Base-by-base conservation (phyloP, 2,797 vertebrate species). In the Acanthurus leucopareius region DNA sequence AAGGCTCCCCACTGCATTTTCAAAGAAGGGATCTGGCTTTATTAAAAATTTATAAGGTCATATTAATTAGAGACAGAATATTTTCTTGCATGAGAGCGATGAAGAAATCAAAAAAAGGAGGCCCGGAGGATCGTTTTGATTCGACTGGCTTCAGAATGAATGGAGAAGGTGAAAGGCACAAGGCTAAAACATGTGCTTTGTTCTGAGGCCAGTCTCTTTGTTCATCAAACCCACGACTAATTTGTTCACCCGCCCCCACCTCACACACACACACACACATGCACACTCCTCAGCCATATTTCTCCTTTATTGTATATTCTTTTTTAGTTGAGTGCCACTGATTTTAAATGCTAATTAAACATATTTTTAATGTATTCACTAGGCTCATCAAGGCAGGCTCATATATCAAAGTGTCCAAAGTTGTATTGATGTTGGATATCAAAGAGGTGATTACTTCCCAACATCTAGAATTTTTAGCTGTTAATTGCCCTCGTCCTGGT, bases 281-380 rank as follows among this genome's bases (percentile, higher is more conserved):
- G 65, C 63, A 79, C 67, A 44, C 48, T 85, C 83, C 82, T 77
- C 75, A 61, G 91, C 88, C 79, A 90, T 93, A 93, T 93, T 93
- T 91, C 88, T 89, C 86, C 88, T 91, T 93, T 93, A 95, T 95
- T 94, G 92, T 95, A 93, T 93, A 91, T 94, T 94, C 89, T 94
- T 94, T 93, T 93, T 93, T 91, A 92, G 91, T 92, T 81, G 78
- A 85, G 85, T 88, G 90, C 77, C 0, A 66, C 87, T 93, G 92
- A 95, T 95, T 95, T 95, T 94, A 96, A 95, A 95, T 96, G 94
- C 94, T 96, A 96, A 96, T 96, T 95, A 93, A 95, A 94, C 91
- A 93, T 89, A 92, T 95, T 95, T 95, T 94, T 95, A 93, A 95
- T 95, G 94, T 93, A 95, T 95, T 95, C 95, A 85, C 93, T 68